Conservation (phyloP, 2,113 vertebrate species). For the Erpornis zantholeuca region DNA sequence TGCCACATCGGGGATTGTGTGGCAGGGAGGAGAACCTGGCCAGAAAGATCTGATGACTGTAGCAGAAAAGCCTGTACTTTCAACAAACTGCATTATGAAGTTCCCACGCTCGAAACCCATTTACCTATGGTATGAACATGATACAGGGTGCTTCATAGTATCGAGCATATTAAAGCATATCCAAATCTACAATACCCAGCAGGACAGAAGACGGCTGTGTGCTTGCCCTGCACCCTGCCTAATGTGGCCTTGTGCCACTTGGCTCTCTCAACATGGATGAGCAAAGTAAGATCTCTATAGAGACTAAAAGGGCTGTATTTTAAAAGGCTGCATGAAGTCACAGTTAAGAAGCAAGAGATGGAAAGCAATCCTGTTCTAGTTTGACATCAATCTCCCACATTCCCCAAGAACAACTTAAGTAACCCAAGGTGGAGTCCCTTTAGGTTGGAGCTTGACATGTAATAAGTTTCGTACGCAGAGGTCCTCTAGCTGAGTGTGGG, state of each 20-base stretch:
- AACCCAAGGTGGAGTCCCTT: background rate
- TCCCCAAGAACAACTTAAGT: background rate
- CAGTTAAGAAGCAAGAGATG: background rate
- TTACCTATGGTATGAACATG: background rate
- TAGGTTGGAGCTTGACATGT: background rate
- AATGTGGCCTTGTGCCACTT: background rate
- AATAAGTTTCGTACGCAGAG: background rate
- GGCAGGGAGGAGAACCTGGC: background rate
- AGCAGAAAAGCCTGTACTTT: background rate
- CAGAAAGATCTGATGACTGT: background rate
- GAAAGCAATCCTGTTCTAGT: background rate
- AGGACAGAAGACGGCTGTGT: background rate
- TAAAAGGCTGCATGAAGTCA: background rate
- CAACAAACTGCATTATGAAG: background rate
- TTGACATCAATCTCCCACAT: background rate
- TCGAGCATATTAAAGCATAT: background rate
- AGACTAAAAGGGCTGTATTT: background rate
- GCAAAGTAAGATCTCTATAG: background rate
- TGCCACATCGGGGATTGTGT: fast-evolving
- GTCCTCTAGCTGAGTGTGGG: background rate
- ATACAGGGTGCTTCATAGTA: background rate
- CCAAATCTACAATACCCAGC: background rate
- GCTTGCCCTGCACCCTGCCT: background rate
- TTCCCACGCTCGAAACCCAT: background rate
- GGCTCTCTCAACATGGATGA: background rate